Percentiles rank a stretch among this genome's conserved stretches.
These are phyloP conservation scores for Beris morrisii DNA, from an alignment of 2,888 invertebrate species.

Conservation along the genomic window DNA sequence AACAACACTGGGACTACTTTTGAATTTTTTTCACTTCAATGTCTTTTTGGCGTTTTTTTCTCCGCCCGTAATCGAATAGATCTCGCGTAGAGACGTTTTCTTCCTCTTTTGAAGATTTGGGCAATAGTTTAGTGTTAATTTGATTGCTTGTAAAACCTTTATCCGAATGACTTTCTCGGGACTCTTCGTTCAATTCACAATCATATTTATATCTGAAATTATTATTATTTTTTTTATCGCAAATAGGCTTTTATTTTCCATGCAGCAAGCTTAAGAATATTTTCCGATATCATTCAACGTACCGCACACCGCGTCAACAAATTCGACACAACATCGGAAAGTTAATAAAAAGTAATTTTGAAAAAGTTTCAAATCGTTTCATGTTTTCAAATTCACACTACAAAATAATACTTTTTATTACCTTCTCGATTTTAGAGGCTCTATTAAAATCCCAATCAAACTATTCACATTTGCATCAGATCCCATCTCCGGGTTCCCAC, in stretches of 20 bases:
- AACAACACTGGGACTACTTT: slow-evolving; percentile 34
- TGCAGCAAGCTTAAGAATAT: too few relatives aligned
- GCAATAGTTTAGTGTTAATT: too few relatives aligned
- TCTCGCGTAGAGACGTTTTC: slow-evolving; percentile 27
- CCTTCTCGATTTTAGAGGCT: too few relatives aligned
- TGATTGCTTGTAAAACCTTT: not conserved
- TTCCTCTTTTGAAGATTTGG: slow-evolving; percentile 23
- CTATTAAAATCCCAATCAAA: too few relatives aligned
- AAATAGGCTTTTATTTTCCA: too few relatives aligned
- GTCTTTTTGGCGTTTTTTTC: slow-evolving; percentile 45
- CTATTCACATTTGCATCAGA: not conserved
- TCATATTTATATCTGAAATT: slow-evolving; percentile 19
- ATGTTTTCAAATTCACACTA: too few relatives aligned
- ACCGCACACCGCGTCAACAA: too few relatives aligned
- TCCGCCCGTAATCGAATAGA: slow-evolving; percentile 39
- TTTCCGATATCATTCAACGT: too few relatives aligned
- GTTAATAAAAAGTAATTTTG: too few relatives aligned
- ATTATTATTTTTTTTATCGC: not conserved
- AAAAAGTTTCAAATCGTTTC: too few relatives aligned
- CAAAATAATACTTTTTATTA: too few relatives aligned
- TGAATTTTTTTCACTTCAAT: slow-evolving; percentile 48
- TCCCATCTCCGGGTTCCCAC: slow-evolving; percentile 6
- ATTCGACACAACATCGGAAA: too few relatives aligned
- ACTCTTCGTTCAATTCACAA: slow-evolving; percentile 9
- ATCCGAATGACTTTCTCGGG: not conserved